These are phyloP conservation scores for Xiphias gladius DNA, from an alignment of 2,113 vertebrate species.

Conservation along the genomic window DNA sequence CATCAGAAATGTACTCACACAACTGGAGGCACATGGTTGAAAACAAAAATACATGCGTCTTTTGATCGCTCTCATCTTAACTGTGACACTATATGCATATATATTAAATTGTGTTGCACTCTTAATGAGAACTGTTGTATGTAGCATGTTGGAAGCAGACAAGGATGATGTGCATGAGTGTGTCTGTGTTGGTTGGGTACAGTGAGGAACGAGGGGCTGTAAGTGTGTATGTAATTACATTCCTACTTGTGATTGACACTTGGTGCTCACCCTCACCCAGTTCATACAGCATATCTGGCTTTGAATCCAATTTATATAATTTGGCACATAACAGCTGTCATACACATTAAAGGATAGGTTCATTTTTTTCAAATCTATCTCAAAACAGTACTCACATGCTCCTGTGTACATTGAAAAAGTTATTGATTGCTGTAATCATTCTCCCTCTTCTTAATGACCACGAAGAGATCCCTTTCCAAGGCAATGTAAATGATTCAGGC, in stretches of 20 bases:
- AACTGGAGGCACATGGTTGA: background rate
- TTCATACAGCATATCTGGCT: background rate
- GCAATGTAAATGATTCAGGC: slow-evolving; percentile 1
- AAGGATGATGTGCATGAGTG: background rate
- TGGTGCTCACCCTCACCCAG: background rate
- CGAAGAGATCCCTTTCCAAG: background rate
- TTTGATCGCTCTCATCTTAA: background rate
- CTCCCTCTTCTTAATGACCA: background rate
- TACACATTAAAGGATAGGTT: background rate
- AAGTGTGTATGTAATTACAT: background rate
- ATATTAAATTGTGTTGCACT: too few species aligned
- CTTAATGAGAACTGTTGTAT: background rate
- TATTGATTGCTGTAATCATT: background rate
- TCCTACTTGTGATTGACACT: slow-evolving; percentile 22
- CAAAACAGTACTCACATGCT: background rate
- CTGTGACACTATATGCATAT: background rate
- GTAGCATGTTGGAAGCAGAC: background rate
- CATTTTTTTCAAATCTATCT: background rate
- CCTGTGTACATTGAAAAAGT: background rate
- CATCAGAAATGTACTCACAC: background rate
- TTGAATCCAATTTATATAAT: slow-evolving; percentile 18
- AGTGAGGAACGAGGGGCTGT: background rate
- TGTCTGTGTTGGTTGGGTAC: slow-evolving; percentile 10
- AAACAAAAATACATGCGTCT: background rate
- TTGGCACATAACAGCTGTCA: background rate